Evolutionary conservation across 1,140 invertebrate species (phyloP), one percentile per base, ranked within the genome.

Genomic region (Sipha flava): DNA sequence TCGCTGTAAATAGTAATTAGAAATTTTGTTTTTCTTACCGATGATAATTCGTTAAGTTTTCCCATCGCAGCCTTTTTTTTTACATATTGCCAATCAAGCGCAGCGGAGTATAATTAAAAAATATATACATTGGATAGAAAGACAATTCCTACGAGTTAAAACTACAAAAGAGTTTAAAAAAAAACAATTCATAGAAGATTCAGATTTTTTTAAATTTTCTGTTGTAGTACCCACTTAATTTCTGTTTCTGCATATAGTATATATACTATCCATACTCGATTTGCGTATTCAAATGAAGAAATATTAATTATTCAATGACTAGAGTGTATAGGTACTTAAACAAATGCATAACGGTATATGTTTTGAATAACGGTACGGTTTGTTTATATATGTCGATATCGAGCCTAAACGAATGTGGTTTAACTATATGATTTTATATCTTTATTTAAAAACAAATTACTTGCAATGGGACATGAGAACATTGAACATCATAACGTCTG

Each of bases 1-100:
- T 73, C 45, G 45, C 70, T n/a, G 66, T 73, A 47, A 75, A 75
- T n/a, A 34, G n/a, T 75, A 57, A 77, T 77, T 77, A 77, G 52
- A 77, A 59, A 77, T 77, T 77, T 57, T 16, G 73, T 77, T 59
- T 77, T 77, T 26, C 26, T n/a, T 29, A 66, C 64, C 64, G 64
- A 66, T 66, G 64, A 66, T 66, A 66, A 66, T 66, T 37, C 34
- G 34, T 62, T 31, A 64, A 34, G 40, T 66, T 66, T 54, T 75
- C 47, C 73, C 52, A 43, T 40, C n/a, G 31, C 12, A 77, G 49
- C 16, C 23, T 23, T 59, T 59, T 75, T 73, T 49, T 52, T 52
- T 47, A 26, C 6, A 47, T 47, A 68, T 70, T 47, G 66, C 40
- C 66, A 47, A 70, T 70, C 40, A 23, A 66, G 34, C 34, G 64